Evolutionary conservation across 1,140 invertebrate species (phyloP).

Genomic region (Bemisia tabaci): DNA sequence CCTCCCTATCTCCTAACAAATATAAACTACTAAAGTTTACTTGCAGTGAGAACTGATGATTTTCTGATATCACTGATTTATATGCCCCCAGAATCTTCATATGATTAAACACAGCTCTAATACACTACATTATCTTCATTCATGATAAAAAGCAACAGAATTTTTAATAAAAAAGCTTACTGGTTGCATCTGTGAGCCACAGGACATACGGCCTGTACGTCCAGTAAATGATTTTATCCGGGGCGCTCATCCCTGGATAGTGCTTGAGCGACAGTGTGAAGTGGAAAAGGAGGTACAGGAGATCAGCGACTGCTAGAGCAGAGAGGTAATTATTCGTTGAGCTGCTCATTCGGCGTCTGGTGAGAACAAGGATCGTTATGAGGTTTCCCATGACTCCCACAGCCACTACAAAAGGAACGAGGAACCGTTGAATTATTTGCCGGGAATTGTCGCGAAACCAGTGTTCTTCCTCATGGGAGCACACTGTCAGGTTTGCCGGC

Average conservation of each 20-base stretch:
- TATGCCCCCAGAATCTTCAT: too few relatives aligned
- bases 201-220: slow-evolving; percentile 40
- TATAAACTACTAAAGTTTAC: too few relatives aligned
- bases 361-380: slow-evolving; percentile 57
- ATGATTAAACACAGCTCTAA: too few relatives aligned
- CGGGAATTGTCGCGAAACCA: background rate
- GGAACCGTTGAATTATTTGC: slow-evolving; percentile 36
- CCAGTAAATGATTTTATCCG: slow-evolving; percentile 33
- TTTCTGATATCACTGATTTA: too few relatives aligned
- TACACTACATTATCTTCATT: too few relatives aligned
- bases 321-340: slow-evolving; percentile 63
- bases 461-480: background rate
- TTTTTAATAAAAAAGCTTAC: slow-evolving; percentile 28
- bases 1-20: too few relatives aligned
- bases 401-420: slow-evolving; percentile 51
- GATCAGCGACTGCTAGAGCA: slow-evolving; percentile 54
- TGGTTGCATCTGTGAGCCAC: slow-evolving; percentile 47
- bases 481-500: background rate
- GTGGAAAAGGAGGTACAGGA: slow-evolving; percentile 51
- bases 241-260: slow-evolving; percentile 36
- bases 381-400: slow-evolving; percentile 56
- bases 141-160: too few relatives aligned
- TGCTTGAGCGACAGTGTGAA: slow-evolving; percentile 49
- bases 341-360: slow-evolving; percentile 53
- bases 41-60: too few relatives aligned